Evolutionary conservation across 2,113 vertebrate species (phyloP).

Genomic region (Gasterosteus nipponicus): DNA sequence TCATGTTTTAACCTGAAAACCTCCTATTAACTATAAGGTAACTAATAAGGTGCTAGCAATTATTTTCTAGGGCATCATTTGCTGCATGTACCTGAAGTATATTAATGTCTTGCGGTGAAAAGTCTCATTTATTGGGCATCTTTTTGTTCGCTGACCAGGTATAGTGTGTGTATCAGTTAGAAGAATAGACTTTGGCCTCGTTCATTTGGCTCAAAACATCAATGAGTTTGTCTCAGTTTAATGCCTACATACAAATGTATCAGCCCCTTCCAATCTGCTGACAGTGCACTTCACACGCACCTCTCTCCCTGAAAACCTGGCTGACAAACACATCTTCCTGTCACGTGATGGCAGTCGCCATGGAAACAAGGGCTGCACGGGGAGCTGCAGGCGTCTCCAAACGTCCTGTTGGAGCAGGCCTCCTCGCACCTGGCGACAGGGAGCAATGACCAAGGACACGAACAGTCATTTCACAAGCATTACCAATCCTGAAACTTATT

Average conservation of each 20-base stretch:
- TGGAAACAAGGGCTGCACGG: slow-evolving; percentile 84
- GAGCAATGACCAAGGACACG: not conserved
- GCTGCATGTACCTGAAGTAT: not conserved
- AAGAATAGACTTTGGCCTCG: not conserved
- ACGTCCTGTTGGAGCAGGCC: slow-evolving; percentile 82
- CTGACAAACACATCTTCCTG: slow-evolving; percentile 89
- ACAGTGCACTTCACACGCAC: slow-evolving; percentile 68
- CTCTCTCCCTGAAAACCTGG: slow-evolving; percentile 89
- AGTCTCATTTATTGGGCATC: not conserved
- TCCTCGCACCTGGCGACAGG: slow-evolving; percentile 85
- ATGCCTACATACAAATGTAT: not conserved
- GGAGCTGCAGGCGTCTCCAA: slow-evolving; percentile 85
- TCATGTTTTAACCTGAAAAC: not conserved
- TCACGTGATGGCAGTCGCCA: slow-evolving; percentile 87
- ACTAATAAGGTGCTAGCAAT: not conserved
- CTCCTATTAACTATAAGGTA: not conserved
- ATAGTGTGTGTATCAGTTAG: not conserved
- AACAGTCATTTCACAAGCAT: not conserved
- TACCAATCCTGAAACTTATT: not conserved
- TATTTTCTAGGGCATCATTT: not conserved
- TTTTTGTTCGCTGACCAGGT: too few species aligned
- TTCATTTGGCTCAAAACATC: not conserved
- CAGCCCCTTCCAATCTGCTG: not conserved
- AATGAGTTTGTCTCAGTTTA: not conserved
- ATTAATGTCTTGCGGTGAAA: not conserved